These are phyloP conservation scores for Sesamia inferens DNA, from an alignment of 2,888 invertebrate species.

Conservation along the genomic window DNA sequence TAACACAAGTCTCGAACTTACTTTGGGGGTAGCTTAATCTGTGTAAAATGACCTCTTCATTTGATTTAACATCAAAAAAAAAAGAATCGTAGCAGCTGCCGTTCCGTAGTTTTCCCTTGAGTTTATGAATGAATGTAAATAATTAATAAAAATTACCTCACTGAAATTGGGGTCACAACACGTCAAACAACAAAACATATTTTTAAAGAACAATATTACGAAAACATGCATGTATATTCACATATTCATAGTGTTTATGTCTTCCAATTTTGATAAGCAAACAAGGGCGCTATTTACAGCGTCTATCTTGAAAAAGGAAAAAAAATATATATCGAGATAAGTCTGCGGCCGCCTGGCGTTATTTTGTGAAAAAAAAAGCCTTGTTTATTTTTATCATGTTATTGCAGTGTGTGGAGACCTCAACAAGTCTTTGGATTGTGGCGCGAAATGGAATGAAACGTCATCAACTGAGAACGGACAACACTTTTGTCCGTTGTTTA, in stretches of 20 bases:
- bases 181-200: background rate
- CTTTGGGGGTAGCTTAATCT: no score
- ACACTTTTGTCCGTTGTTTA: slow-evolving; percentile 43
- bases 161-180: background rate
- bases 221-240: background rate
- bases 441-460: slow-evolving; percentile 47
- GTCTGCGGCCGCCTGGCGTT: slow-evolving; percentile 26
- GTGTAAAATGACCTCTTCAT: no score
- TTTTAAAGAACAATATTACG: background rate
- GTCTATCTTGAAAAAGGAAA: slow-evolving; percentile 45
- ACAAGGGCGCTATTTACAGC: slow-evolving; percentile 42
- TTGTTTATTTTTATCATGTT: slow-evolving; percentile 41
- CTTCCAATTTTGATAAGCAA: slow-evolving; percentile 57
- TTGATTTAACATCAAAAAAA: no score
- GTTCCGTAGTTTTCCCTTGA: no score
- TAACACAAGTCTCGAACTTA: no score
- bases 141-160: background rate
- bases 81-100: no score
- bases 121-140: no score
- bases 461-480: slow-evolving; percentile 47
- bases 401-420: slow-evolving; percentile 42
- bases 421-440: slow-evolving; percentile 31
- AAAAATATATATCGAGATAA: slow-evolving; percentile 51
- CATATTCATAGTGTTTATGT: slow-evolving; percentile 37
- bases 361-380: slow-evolving; percentile 35